These are phyloP conservation scores for Drosophila rubida DNA, from an alignment of 2,888 invertebrate species.

Conservation along the genomic window DNA sequence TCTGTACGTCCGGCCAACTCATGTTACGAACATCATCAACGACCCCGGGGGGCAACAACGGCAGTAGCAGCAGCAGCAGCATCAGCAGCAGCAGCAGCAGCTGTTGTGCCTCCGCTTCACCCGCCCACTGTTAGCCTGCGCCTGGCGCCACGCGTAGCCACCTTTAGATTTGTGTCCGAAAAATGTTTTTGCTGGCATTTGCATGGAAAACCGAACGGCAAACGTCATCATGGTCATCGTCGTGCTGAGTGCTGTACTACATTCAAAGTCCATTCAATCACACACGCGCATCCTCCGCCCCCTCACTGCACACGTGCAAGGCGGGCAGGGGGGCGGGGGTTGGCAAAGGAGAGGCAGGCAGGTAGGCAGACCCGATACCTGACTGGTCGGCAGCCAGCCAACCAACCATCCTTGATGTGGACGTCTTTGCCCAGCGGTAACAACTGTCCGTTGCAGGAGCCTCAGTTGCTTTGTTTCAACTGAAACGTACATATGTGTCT, in stretches of 20 bases:
- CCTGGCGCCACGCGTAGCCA: slow-evolving; percentile 8
- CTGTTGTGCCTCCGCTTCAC: slow-evolving; percentile 28
- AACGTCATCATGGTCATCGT: slow-evolving; percentile 60
- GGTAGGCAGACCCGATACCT: slow-evolving; percentile 29
- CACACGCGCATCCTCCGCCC: slow-evolving; percentile 31
- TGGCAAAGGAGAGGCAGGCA: slow-evolving; percentile 12
- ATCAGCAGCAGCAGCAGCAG: slow-evolving; percentile 54
- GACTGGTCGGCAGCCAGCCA: slow-evolving; percentile 28
- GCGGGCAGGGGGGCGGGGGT: neutral
- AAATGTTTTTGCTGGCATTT: slow-evolving; percentile 71
- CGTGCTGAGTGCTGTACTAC: slow-evolving; percentile 62
- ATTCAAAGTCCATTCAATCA: slow-evolving; percentile 75
- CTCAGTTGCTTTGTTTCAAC: slow-evolving; percentile 69
- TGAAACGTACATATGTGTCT: slow-evolving; percentile 36
- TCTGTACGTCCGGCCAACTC: slow-evolving; percentile 46
- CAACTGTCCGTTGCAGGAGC: slow-evolving; percentile 71
- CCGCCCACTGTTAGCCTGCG: neutral
- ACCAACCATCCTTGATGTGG: slow-evolving; percentile 41
- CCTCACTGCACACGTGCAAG: slow-evolving; percentile 17
- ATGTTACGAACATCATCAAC: slow-evolving; percentile 62
- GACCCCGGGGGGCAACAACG: slow-evolving; percentile 35
- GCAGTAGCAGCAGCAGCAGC: slow-evolving; percentile 44
- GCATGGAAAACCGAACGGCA: slow-evolving; percentile 66
- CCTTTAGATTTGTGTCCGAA: slow-evolving; percentile 69
- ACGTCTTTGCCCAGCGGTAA: slow-evolving; percentile 78